Base-by-base conservation (phyloP, 2,113 vertebrate species). In the Melanocharis versteri region DNA sequence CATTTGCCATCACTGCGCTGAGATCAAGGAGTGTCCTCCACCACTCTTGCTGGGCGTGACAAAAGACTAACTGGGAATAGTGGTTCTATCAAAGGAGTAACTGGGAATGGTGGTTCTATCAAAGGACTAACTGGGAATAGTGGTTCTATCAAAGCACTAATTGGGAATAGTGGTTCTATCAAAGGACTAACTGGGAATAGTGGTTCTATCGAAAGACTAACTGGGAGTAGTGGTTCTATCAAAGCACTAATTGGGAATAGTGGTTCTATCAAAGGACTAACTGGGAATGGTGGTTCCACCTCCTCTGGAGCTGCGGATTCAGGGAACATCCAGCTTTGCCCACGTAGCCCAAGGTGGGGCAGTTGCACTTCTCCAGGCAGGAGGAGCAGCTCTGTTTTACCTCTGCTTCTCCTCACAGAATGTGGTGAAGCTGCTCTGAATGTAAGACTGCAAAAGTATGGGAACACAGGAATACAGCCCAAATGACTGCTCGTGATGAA, bases 1-100 rank as follows among this genome's bases (percentile, higher is more conserved):
- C 12, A 2, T 45, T 64, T 54, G 47, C 51, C 19, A 42, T 11
- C 2, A 0, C 39, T n/a, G 15, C 35, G 2, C 5, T 40, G 22
- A 45, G 13, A 35, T 37, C 24, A 31, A 40, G 19, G 10, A 47
- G 6, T 6, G 28, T 23, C 10, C 21, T 40, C 17, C 30, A 13
- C 5, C 35, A 16, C 24, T 15, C 50, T 27, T 56, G 14, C 24
- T 79, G 35, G 18, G 21, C 23, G 22, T 88, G 48, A n/a, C 10
- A 21, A 42, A 50, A 12, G 7, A 11, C 9, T 66, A 14, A 13
- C n/a, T 62, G 77, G 37, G 42, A 61, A 5, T 1, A 14, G 27
- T 48, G 39, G 10, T 40, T 76, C 42, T 22, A 6, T 5, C 33
- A 54, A 15, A 62, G 50, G 3, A 24, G 13, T 48, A 1, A 18